A percentile compares a stretch with the other conserved stretches of the same genome.
phyloP scores from a whole-genome alignment of 1,140 invertebrate species.

The Caenorhabditis brenneri region DNA sequence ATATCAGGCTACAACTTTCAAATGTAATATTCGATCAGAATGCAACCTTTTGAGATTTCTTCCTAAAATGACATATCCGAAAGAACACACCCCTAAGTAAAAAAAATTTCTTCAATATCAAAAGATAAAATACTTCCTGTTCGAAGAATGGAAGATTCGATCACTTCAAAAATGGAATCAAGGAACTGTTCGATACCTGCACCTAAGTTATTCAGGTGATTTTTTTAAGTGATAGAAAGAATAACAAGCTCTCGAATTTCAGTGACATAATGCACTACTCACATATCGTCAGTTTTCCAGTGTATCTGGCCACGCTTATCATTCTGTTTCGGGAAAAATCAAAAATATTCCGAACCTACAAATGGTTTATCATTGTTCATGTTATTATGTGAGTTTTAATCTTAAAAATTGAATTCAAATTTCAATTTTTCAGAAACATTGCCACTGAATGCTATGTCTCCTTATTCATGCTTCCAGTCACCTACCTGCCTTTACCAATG shows the following conservation, averaged over 20 bases:
- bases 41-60: too few relatives aligned
- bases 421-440: background rate
- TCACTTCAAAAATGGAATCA: background rate
- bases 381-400: background rate
- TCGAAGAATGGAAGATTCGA: too few relatives aligned
- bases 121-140: too few relatives aligned
- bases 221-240: too few relatives aligned
- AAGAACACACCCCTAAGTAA: too few relatives aligned
- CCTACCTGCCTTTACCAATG: background rate
- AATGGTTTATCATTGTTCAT: background rate
- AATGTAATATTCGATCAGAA: too few relatives aligned
- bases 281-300: background rate
- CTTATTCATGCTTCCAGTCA: background rate
- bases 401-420: background rate
- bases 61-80: too few relatives aligned
- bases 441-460: background rate
- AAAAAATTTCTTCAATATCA: too few relatives aligned
- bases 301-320: background rate
- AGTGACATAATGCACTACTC: background rate
- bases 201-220: background rate
- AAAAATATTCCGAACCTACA: too few relatives aligned
- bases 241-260: too few relatives aligned
- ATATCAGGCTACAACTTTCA: too few relatives aligned
- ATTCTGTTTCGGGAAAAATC: background rate
- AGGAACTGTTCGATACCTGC: background rate